Percentiles rank a stretch among this genome's conserved stretches.
phyloP scores from a whole-genome alignment of 1,140 invertebrate genomes.

The Galleria mellonella region DNA sequence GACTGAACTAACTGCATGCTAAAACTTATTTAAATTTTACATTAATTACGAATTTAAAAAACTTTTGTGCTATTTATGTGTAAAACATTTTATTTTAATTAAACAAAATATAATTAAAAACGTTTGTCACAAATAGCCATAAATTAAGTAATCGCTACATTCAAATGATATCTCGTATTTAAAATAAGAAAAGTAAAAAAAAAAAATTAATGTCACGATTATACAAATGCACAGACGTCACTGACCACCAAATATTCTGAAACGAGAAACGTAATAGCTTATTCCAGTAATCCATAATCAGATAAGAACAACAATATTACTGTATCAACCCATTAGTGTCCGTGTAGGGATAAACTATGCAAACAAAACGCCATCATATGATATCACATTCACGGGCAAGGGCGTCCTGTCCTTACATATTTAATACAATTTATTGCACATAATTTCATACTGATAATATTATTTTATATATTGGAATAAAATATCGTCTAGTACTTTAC shows the following conservation, averaged over 20 bases:
- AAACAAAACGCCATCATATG: slow-evolving; percentile 16
- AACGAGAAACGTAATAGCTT: background rate
- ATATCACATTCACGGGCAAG: slow-evolving; percentile 21
- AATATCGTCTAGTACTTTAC: too few species aligned
- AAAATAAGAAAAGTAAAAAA: background rate
- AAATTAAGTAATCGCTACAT: background rate
- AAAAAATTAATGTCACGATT: background rate
- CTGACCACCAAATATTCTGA: background rate
- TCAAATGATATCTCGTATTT: background rate
- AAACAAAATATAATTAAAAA: background rate
- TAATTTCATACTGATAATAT: too few species aligned
- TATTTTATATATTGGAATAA: too few species aligned
- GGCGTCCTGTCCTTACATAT: slow-evolving; percentile 1
- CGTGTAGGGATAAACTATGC: slow-evolving; percentile 18
- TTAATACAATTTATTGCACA: too few species aligned
- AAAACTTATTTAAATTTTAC: too few species aligned
- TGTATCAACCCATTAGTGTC: slow-evolving; percentile 31
- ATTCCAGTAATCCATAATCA: slow-evolving; percentile 8
- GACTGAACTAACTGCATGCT: too few species aligned
- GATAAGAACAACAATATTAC: slow-evolving; percentile 25
- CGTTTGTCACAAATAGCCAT: background rate
- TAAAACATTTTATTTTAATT: background rate
- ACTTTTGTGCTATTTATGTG: too few species aligned
- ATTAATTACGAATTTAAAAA: too few species aligned
- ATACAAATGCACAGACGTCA: background rate